These are phyloP conservation scores for Hylaeus volcanicus DNA, from an alignment of 1,140 invertebrate genomes.

Conservation along the genomic window DNA sequence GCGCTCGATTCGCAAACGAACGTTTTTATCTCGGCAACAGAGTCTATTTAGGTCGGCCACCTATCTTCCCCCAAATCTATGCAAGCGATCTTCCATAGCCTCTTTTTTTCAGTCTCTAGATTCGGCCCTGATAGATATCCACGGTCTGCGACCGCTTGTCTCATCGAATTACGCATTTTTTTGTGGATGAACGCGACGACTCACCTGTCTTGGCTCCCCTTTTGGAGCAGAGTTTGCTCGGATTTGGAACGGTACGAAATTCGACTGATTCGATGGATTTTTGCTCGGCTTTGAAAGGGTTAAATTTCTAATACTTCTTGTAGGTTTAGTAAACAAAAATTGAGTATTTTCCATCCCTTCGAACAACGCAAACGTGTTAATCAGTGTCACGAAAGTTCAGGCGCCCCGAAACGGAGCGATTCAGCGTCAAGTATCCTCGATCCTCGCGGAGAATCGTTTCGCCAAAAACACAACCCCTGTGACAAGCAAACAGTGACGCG, in stretches of 20 bases:
- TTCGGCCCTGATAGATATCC: neutral
- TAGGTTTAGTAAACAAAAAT: too few relatives aligned
- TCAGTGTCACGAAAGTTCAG: too few relatives aligned
- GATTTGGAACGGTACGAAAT: too few relatives aligned
- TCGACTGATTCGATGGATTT: too few relatives aligned
- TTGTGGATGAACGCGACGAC: too few relatives aligned
- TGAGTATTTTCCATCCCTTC: too few relatives aligned
- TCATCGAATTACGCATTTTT: neutral
- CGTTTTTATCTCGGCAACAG: slow-evolving; percentile 35
- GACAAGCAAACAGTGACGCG: slow-evolving; percentile 7
- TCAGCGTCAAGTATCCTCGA: neutral
- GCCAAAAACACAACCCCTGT: neutral
- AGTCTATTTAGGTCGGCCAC: neutral
- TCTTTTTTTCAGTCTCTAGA: neutral
- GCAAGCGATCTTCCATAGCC: neutral
- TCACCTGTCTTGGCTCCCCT: too few relatives aligned
- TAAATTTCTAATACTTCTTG: too few relatives aligned
- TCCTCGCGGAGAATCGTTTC: neutral
- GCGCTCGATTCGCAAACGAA: slow-evolving; percentile 20
- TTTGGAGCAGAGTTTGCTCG: too few relatives aligned
- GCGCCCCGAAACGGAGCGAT: too few relatives aligned
- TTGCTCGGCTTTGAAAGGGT: too few relatives aligned
- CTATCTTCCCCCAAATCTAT: slow-evolving; percentile 11
- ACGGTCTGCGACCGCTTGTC: neutral
- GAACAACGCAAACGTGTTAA: too few relatives aligned